Conservation (phyloP, 2,888 invertebrate genomes). For the Sarcophaga carnaria region DNA sequence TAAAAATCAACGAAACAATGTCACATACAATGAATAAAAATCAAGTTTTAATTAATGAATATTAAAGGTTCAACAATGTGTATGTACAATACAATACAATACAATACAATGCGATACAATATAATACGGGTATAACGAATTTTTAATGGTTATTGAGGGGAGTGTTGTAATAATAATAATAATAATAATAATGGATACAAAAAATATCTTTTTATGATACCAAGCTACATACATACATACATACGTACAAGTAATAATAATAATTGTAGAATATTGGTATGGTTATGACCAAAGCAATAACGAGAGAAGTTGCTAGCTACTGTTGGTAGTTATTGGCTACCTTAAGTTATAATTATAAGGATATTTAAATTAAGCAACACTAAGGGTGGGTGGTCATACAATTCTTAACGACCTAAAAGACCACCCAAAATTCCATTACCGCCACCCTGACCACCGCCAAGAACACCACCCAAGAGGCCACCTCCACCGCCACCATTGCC, state of each 20-base stretch:
- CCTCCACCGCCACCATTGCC: slow-evolving; percentile 35
- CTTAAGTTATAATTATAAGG: not conserved
- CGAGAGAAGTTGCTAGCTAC: not conserved
- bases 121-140: slow-evolving; percentile 26
- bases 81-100: slow-evolving; percentile 18
- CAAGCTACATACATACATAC: not conserved
- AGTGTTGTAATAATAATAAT: slow-evolving; percentile 4
- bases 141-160: slow-evolving; percentile 58
- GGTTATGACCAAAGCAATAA: not conserved
- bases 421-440: slow-evolving; percentile 53
- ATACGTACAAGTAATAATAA: slow-evolving; percentile 3
- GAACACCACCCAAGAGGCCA: slow-evolving; percentile 49
- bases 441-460: slow-evolving; percentile 36
- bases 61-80: slow-evolving; percentile 39
- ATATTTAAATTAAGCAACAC: not conserved
- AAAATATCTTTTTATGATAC: slow-evolving; percentile 13
- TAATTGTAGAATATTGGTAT: slow-evolving; percentile 14
- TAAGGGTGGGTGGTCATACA: not conserved
- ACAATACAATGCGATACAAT: not conserved
- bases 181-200: slow-evolving; percentile 17
- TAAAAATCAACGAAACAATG: slow-evolving; percentile 35
- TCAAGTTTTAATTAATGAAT: slow-evolving; percentile 64
- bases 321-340: not conserved
- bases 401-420: slow-evolving; percentile 60
- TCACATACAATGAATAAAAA: slow-evolving; percentile 49